A percentile compares a stretch with the other conserved stretches of the same genome.
Conservation (phyloP, 2,888 invertebrate genomes). For the Cordilura impudica region DNA sequence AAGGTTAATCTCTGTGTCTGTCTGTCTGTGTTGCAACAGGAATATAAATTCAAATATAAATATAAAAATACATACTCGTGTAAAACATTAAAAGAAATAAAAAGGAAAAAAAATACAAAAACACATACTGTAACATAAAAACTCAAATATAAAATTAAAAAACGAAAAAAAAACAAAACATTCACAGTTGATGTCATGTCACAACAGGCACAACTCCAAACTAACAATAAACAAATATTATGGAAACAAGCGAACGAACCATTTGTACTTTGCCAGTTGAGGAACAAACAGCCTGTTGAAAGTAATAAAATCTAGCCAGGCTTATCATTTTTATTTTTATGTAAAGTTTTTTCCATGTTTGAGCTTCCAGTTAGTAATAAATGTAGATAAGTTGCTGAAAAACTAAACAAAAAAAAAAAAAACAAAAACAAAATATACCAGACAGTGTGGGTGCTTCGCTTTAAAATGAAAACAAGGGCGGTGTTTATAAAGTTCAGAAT, state of each 20-base stretch:
- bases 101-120: constrained; percentile 24
- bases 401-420: too few species aligned
- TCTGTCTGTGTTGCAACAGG: constrained; percentile 51
- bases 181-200: constrained; percentile 69
- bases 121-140: constrained; percentile 42
- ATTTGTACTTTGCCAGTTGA: constrained; percentile 21
- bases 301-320: constrained; percentile 6
- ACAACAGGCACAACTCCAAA: constrained; percentile 61
- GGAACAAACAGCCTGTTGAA: neutral
- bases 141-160: constrained; percentile 17
- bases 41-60: constrained; percentile 57
- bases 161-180: constrained; percentile 62
- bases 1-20: constrained; percentile 78
- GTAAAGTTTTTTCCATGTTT: neutral
- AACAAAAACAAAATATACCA: too few species aligned
- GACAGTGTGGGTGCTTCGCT: constrained; percentile 60
- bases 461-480: constrained; percentile 23
- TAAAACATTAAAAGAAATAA: neutral
- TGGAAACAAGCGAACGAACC: constrained; percentile 7
- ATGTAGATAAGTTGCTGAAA: neutral
- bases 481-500: constrained; percentile 37
- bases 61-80: constrained; percentile 4
- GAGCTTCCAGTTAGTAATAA: neutral
- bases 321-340: constrained; percentile 11
- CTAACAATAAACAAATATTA: constrained; percentile 13